These are phyloP conservation scores for Brachypalpus laphriformis DNA, from an alignment of 2,888 invertebrate species.

Conservation along the genomic window DNA sequence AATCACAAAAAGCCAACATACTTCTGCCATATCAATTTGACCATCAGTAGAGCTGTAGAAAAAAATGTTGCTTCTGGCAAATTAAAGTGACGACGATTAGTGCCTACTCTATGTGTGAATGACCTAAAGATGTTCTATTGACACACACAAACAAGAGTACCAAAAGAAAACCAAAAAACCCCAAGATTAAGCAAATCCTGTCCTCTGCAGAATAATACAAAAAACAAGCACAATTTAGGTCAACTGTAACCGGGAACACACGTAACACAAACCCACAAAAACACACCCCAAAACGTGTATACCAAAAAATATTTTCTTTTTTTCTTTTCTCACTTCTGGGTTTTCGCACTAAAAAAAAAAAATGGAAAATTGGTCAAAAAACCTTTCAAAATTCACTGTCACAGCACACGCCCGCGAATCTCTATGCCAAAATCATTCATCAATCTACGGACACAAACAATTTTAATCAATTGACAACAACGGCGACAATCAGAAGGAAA, in stretches of 20 bases:
- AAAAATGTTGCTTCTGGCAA: neutral
- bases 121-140: constrained; percentile 35
- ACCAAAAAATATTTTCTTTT: constrained; percentile 52
- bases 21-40: neutral
- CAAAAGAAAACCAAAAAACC: neutral
- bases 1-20: neutral
- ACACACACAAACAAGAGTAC: constrained; percentile 9
- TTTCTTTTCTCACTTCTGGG: neutral
- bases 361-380: neutral
- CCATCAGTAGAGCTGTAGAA: neutral
- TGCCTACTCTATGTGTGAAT: constrained; percentile 26
- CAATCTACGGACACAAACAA: neutral
- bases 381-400: constrained; percentile 4
- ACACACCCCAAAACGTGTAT: constrained; percentile 73
- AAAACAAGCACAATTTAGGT: constrained; percentile 56
- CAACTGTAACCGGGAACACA: constrained; percentile 63
- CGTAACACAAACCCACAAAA: constrained; percentile 57
- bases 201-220: constrained; percentile 1
- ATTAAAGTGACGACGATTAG: neutral
- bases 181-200: constrained; percentile 52
- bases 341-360: neutral
- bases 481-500: constrained; percentile 3
- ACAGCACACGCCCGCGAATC: constrained; percentile 15
- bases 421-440: neutral
- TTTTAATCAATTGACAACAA: neutral